Evolutionary conservation across 2,113 vertebrate genomes (phyloP).

Genomic region (Lophotis ruficrista): DNA sequence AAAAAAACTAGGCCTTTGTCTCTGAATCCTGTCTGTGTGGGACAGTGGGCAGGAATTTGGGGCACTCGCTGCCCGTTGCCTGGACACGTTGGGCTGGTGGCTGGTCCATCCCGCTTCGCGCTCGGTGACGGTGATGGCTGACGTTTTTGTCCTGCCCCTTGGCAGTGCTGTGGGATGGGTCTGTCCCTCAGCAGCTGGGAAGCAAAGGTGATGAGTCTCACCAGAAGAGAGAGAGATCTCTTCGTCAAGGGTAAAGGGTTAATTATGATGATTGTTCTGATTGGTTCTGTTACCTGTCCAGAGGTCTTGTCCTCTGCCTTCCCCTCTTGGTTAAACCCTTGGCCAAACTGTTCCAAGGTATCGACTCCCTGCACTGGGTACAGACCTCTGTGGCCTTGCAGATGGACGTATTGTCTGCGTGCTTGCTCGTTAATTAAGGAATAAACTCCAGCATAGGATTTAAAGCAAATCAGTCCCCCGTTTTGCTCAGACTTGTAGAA

Average conservation of each 20-base stretch:
- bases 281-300: not conserved
- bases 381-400: not conserved
- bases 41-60: no score
- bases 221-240: not conserved
- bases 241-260: not conserved
- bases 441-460: not conserved
- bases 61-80: no score
- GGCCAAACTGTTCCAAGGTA: not conserved
- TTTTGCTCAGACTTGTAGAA: not conserved
- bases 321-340: not conserved
- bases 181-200: not conserved
- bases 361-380: not conserved
- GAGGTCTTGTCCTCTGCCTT: not conserved
- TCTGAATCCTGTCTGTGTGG: not conserved
- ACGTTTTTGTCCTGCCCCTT: not conserved
- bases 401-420: accelerated
- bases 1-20: not conserved
- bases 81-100: accelerated
- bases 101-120: not conserved
- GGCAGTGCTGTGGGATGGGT: not conserved
- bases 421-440: not conserved
- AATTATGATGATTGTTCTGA: not conserved
- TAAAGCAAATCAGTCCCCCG: not conserved
- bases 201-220: not conserved
- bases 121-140: not conserved